phyloP scores from a whole-genome alignment of 2,113 vertebrate species.

The Hassar affinis region DNA sequence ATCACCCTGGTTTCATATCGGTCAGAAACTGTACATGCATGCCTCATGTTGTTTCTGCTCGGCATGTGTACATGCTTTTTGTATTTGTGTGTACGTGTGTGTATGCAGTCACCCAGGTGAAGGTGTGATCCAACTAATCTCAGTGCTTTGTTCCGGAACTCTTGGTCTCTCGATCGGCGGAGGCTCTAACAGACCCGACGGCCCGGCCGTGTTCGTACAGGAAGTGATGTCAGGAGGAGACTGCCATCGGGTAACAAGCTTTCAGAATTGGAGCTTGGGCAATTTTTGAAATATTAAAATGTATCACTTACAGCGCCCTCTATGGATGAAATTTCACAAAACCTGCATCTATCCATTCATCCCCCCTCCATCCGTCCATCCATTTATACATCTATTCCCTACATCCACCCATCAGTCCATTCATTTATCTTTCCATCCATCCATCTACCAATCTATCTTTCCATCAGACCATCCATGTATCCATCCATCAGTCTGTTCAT shows the following conservation, averaged over 20 bases:
- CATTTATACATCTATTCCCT: too few species aligned
- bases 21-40: neutral
- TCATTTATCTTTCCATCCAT: too few species aligned
- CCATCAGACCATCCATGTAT: too few species aligned
- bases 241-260: slow-evolving; percentile 78
- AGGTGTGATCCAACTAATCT: slow-evolving; percentile 83
- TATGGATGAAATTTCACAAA: too few species aligned
- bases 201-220: slow-evolving; percentile 85
- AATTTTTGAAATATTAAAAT: too few species aligned
- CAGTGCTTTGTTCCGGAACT: slow-evolving; percentile 74
- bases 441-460: too few species aligned
- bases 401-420: too few species aligned
- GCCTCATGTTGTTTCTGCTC: neutral
- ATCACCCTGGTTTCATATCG: neutral
- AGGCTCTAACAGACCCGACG: slow-evolving; percentile 82
- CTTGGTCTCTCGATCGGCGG: slow-evolving; percentile 81
- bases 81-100: slow-evolving; percentile 38
- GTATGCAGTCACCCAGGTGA: slow-evolving; percentile 75
- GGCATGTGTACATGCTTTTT: neutral
- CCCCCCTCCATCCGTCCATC: too few species aligned
- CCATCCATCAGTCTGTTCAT: too few species aligned
- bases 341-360: too few species aligned
- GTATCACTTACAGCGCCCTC: too few species aligned
- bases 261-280: too few species aligned
- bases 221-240: slow-evolving; percentile 84